Percentiles rank a stretch among this genome's conserved stretches.
Conservation (phyloP, 2,888 invertebrate species). For the Drosophila cognata region DNA sequence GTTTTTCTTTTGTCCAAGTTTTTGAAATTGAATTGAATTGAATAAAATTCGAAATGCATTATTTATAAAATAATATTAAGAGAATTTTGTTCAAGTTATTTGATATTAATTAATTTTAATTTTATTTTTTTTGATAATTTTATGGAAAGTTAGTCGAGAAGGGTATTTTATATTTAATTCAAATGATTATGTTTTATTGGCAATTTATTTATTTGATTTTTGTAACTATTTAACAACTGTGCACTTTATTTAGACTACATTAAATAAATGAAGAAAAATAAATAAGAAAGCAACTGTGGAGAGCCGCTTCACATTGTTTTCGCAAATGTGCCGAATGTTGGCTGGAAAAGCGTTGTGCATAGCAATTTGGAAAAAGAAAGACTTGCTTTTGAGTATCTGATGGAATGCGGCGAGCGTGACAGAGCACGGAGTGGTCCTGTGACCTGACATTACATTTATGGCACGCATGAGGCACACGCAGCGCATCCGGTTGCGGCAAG, state of each 20-base stretch:
- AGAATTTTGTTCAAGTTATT: not conserved
- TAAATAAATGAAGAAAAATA: not conserved
- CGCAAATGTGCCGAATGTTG: not conserved
- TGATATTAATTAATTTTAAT: not conserved
- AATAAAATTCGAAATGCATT: not conserved
- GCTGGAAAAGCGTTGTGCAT: not conserved
- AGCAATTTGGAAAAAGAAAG: slow-evolving; percentile 1
- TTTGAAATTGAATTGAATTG: too few relatives aligned
- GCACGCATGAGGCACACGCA: slow-evolving; percentile 35
- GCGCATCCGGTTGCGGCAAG: slow-evolving; percentile 1
- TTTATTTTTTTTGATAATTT: too few relatives aligned
- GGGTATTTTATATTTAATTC: too few relatives aligned
- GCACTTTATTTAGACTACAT: not conserved
- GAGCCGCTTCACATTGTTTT: not conserved
- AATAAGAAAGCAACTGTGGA: not conserved
- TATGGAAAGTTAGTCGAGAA: too few relatives aligned
- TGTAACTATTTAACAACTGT: not conserved
- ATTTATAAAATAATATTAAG: not conserved
- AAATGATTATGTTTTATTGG: too few relatives aligned
- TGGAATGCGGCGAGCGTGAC: slow-evolving; percentile 7
- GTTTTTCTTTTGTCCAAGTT: not conserved
- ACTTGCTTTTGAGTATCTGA: slow-evolving; percentile 6
- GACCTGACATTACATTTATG: slow-evolving; percentile 52
- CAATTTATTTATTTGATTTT: not conserved
- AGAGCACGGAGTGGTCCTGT: not conserved